Evolutionary conservation across 2,888 invertebrate genomes (phyloP).

Genomic region (Oscheius sp.): DNA sequence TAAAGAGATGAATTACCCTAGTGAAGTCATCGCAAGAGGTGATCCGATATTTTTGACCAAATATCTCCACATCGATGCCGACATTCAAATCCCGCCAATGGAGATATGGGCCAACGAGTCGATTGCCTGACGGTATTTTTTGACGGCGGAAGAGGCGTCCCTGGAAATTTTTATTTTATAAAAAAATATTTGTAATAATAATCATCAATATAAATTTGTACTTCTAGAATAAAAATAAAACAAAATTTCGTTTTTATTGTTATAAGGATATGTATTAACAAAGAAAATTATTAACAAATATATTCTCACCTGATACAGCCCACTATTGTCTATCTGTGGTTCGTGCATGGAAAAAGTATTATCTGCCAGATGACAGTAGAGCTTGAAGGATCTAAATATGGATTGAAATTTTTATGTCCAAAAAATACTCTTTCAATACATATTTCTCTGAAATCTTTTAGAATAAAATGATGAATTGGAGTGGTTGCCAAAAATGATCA

Average conservation of each 20-base stretch:
- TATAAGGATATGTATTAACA: background rate
- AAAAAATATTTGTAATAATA: background rate
- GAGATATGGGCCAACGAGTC: slow-evolving; percentile 36
- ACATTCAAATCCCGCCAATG: slow-evolving; percentile 54
- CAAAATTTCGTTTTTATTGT: background rate
- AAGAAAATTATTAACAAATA: background rate
- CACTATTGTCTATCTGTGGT: slow-evolving; percentile 48
- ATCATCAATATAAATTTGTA: too few species aligned
- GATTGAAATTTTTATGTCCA: background rate
- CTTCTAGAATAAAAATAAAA: background rate
- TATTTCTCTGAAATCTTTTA: background rate
- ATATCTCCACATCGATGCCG: slow-evolving; percentile 48
- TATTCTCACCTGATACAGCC: slow-evolving; percentile 36
- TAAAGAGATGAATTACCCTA: slow-evolving; percentile 21
- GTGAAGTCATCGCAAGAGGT: slow-evolving; percentile 46
- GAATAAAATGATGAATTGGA: background rate
- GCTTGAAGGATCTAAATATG: slow-evolving; percentile 40
- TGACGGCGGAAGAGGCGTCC: slow-evolving; percentile 43
- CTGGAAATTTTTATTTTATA: background rate
- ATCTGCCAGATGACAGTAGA: slow-evolving; percentile 45
- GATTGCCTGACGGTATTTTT: slow-evolving; percentile 37
- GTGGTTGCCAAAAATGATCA: too few species aligned
- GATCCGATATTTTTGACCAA: slow-evolving; percentile 46
- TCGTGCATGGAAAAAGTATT: slow-evolving; percentile 46
- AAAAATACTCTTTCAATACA: background rate